phyloP scores from a whole-genome alignment of 2,113 vertebrate genomes.

The Danio rerio region DNA sequence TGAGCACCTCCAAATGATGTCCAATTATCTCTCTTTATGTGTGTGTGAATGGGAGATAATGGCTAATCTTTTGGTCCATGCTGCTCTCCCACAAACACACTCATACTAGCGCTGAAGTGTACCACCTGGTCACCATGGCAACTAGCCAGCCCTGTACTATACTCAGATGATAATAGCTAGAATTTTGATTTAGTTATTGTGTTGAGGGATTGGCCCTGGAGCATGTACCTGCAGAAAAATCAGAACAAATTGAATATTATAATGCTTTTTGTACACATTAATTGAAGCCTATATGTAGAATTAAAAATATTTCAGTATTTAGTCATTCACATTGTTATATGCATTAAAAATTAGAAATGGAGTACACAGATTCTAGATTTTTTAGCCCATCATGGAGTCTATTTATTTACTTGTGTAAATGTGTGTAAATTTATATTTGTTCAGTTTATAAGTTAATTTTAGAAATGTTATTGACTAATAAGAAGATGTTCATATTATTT shows the following conservation, averaged over 20 bases:
- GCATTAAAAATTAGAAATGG: not conserved
- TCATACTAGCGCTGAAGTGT: not conserved
- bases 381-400: too few relatives aligned
- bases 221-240: not conserved
- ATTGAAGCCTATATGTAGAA: not conserved
- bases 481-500: too few relatives aligned
- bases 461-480: too few relatives aligned
- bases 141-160: slow-evolving; percentile 17
- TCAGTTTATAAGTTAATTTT: too few relatives aligned
- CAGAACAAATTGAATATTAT: not conserved
- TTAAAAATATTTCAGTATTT: too few relatives aligned
- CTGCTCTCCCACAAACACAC: not conserved
- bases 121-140: slow-evolving; percentile 41
- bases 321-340: too few relatives aligned
- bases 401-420: too few relatives aligned
- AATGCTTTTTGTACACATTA: not conserved
- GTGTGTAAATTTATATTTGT: too few relatives aligned
- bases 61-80: not conserved
- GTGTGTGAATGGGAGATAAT: slow-evolving; percentile 34
- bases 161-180: not conserved
- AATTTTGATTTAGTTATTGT: slow-evolving; percentile 17
- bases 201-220: not conserved
- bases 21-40: slow-evolving; percentile 39
- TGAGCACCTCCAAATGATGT: slow-evolving; percentile 11
- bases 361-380: too few relatives aligned